A percentile compares a stretch with the other conserved stretches of the same genome.
Conservation (phyloP, 2,888 invertebrate genomes). For the Eumerus sabulonum region DNA sequence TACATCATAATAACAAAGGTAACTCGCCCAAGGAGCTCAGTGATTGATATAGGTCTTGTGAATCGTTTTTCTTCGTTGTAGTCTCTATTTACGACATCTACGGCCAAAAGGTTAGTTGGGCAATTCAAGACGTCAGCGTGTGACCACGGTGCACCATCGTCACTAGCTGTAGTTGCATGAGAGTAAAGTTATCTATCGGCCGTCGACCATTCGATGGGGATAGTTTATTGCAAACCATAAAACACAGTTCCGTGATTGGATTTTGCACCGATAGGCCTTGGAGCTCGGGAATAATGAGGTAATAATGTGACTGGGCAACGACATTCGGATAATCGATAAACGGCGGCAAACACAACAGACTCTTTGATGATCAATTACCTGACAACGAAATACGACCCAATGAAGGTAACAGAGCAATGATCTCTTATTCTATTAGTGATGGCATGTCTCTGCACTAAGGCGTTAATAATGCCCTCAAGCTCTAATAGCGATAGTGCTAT, state of each 20-base stretch:
- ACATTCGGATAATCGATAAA: constrained; percentile 55
- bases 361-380: constrained; percentile 45
- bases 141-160: constrained; percentile 24
- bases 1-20: constrained; percentile 45
- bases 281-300: neutral
- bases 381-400: neutral
- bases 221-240: constrained; percentile 32
- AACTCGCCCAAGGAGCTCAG: constrained; percentile 53
- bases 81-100: neutral
- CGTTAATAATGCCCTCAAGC: neutral
- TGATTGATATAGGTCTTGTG: constrained; percentile 52
- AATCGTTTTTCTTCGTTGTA: constrained; percentile 19
- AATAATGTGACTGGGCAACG: constrained; percentile 15
- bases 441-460: neutral
- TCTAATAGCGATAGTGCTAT: too few relatives aligned
- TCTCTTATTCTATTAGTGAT: neutral
- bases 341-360: constrained; percentile 6
- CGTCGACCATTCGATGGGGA: neutral
- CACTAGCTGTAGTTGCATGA: constrained; percentile 8
- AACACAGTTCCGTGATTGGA: constrained; percentile 51
- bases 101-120: constrained; percentile 43
- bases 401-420: neutral
- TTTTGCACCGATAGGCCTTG: constrained; percentile 23
- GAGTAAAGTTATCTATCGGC: neutral
- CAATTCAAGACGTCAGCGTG: constrained; percentile 54